Conservation (phyloP, 37 sponge, comb jelly and placozoan genomes). For the Chondrosia reniformis region DNA sequence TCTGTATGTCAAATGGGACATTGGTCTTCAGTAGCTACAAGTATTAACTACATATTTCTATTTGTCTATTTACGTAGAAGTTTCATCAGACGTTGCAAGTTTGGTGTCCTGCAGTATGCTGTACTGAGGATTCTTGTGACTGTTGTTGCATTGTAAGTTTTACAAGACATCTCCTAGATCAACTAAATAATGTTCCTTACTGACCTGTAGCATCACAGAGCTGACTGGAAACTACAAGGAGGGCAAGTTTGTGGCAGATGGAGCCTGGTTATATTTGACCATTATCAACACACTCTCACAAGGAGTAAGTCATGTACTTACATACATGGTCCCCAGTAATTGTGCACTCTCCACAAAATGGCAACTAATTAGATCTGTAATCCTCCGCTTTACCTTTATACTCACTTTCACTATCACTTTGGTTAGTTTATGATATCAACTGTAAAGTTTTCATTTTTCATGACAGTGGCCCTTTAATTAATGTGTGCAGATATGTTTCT, state of each 20-base stretch:
- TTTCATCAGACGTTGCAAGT: constrained; percentile 62
- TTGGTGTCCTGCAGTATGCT: constrained; percentile 77
- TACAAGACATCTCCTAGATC: no score
- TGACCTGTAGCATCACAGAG: constrained; percentile 55
- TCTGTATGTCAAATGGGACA: constrained; percentile 15
- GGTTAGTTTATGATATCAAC: no score
- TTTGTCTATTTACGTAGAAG: constrained; percentile 10
- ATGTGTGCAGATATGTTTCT: constrained; percentile 2
- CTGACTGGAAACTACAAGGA: constrained; percentile 53
- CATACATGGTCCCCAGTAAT: no score
- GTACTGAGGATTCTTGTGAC: constrained; percentile 55
- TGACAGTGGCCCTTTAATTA: no score
- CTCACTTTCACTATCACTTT: no score
- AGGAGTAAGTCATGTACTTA: constrained; percentile 12
- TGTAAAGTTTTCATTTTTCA: no score
- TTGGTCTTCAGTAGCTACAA: neutral
- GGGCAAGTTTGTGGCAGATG: constrained; percentile 32
- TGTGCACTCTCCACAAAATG: no score
- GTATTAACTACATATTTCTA: neutral
- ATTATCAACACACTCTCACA: constrained; percentile 55
- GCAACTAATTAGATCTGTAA: no score
- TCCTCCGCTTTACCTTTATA: no score
- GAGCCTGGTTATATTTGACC: constrained; percentile 60
- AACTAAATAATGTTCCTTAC: no score
- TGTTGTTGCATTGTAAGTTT: constrained; percentile 71